Percentiles rank a stretch among this genome's conserved stretches.
phyloP scores from a whole-genome alignment of 2,888 invertebrate genomes.

The Blera fallax region DNA sequence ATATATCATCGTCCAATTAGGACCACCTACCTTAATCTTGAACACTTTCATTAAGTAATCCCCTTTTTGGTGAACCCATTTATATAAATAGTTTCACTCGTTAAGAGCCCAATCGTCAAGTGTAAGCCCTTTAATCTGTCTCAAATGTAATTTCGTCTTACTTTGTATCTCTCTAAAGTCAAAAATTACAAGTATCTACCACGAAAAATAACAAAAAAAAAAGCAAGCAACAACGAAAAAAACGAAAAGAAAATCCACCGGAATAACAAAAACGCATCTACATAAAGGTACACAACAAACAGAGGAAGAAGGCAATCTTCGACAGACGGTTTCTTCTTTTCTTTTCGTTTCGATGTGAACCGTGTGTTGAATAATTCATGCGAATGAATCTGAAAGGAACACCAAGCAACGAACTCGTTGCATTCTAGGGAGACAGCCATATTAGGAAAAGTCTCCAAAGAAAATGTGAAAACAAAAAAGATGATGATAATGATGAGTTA shows the following conservation, averaged over 20 bases:
- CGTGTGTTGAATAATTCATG: conserved; percentile 66
- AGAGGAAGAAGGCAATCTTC: conserved; percentile 14
- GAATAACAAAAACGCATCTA: conserved; percentile 6
- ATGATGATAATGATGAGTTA: neutral
- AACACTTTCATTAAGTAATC: conserved; percentile 8
- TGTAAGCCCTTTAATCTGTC: conserved; percentile 17
- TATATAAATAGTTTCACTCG: neutral
- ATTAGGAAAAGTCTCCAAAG: conserved; percentile 57
- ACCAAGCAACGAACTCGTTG: conserved; percentile 12
- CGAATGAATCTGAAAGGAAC: conserved; percentile 40
- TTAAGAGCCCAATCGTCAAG: neutral
- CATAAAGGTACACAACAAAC: neutral
- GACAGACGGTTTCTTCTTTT: neutral
- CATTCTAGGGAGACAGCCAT: conserved; percentile 8
- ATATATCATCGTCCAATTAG: neutral
- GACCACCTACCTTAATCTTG: neutral
- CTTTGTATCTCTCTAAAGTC: neutral
- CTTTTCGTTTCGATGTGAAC: conserved; percentile 5
- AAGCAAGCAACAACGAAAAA: neutral
- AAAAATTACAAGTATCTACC: neutral
- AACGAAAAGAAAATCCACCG: neutral
- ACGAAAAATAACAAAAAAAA: neutral
- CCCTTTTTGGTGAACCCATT: neutral
- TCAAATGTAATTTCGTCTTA: neutral
- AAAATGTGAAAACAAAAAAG: conserved; percentile 1